phyloP scores from a whole-genome alignment of 2,797 vertebrate genomes.

The Bothrops alternatus region DNA sequence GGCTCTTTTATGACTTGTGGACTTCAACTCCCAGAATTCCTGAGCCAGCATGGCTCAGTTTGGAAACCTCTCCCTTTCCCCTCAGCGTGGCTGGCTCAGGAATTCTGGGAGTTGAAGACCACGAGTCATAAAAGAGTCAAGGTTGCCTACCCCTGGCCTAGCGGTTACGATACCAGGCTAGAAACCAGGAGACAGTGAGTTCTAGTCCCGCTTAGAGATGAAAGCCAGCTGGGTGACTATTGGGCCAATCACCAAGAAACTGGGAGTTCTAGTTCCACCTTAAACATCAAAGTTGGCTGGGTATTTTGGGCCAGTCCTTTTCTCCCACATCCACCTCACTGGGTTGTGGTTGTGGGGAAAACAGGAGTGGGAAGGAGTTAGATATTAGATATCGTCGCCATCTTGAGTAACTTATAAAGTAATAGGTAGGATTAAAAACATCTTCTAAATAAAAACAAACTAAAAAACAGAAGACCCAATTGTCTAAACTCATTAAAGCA shows the following conservation, averaged over 20 bases:
- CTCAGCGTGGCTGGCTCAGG: too few relatives aligned
- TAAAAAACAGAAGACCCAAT: background rate
- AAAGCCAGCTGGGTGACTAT: background rate
- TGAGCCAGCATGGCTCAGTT: too few relatives aligned
- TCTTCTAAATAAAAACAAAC: background rate
- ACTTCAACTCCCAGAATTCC: too few relatives aligned
- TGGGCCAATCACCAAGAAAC: background rate
- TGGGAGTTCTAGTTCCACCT: background rate
- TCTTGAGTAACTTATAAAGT: background rate
- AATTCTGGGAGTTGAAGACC: too few relatives aligned
- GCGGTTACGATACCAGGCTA: background rate
- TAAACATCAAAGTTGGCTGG: background rate
- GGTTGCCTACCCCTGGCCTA: background rate
- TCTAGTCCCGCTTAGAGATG: background rate
- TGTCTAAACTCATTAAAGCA: background rate
- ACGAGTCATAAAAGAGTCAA: too few relatives aligned
- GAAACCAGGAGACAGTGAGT: background rate
- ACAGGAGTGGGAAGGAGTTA: background rate
- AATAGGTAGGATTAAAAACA: background rate
- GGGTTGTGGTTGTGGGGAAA: background rate
- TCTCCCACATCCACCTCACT: background rate
- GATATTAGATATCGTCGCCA: background rate
- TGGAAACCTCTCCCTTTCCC: too few relatives aligned
- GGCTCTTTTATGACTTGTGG: too few relatives aligned
- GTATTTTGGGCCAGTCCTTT: background rate